phyloP scores from a whole-genome alignment of 2,113 vertebrate genomes.

The Mus spicilegus region DNA sequence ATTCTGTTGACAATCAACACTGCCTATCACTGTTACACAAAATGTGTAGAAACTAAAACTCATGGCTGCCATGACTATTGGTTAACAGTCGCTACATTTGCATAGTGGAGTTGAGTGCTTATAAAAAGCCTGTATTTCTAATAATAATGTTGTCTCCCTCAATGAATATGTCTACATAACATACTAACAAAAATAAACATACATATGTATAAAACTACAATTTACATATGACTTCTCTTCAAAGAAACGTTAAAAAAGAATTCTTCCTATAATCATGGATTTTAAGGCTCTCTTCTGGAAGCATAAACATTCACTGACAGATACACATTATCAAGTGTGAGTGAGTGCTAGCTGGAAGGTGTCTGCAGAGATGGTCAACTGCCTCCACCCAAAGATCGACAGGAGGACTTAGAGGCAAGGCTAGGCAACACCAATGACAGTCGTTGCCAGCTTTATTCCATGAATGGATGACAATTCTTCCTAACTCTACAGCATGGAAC shows the following conservation, averaged over 20 bases:
- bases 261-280: neutral
- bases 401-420: neutral
- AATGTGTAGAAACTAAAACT: neutral
- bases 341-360: neutral
- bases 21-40: neutral
- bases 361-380: neutral
- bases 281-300: neutral
- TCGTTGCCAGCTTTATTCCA: neutral
- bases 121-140: slow-evolving; percentile 14
- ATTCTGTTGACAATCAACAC: neutral
- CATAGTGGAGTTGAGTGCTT: neutral
- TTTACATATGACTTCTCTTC: neutral
- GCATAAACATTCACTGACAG: neutral
- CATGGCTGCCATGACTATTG: neutral
- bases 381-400: neutral
- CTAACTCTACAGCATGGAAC: neutral
- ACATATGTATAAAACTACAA: neutral
- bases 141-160: neutral
- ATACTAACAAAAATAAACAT: neutral
- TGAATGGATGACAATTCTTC: neutral
- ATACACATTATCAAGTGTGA: neutral
- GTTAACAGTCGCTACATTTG: neutral
- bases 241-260: neutral
- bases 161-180: neutral
- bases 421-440: neutral